A percentile compares a stretch with the other conserved stretches of the same genome.
phyloP scores from a whole-genome alignment of 2,113 vertebrate species.

The Leucopternis melanops region DNA sequence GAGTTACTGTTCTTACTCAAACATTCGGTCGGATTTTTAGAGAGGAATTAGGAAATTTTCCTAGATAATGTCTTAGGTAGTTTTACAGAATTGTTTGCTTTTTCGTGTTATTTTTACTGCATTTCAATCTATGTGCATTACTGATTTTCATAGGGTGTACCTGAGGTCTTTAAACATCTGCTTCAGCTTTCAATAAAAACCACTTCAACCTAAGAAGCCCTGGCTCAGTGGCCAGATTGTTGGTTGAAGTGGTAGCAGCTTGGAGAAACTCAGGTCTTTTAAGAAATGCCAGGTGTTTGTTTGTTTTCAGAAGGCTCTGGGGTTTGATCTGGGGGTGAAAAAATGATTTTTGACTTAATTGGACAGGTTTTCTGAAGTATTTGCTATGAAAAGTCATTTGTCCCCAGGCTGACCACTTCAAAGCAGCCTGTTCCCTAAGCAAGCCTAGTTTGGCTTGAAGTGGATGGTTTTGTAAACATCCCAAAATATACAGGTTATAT shows the following conservation, averaged over 20 bases:
- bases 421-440: not conserved
- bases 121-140: not conserved
- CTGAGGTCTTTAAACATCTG: not conserved
- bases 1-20: not conserved
- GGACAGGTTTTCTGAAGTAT: not conserved
- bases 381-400: not conserved
- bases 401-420: not conserved
- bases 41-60: not conserved
- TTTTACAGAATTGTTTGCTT: not conserved
- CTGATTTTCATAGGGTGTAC: not conserved
- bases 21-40: not conserved
- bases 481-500: not conserved
- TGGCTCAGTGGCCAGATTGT: not conserved
- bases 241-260: not conserved
- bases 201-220: not conserved
- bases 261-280: not conserved
- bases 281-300: not conserved
- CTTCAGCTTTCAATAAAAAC: not conserved
- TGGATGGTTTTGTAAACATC: not conserved
- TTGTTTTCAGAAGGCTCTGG: not conserved
- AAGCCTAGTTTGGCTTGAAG: not conserved
- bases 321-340: not conserved
- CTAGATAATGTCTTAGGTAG: not conserved
- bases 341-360: not conserved
- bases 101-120: not conserved